Evolutionary conservation across 2,797 vertebrate species (phyloP).

Genomic region (Myotis findleyi): DNA sequence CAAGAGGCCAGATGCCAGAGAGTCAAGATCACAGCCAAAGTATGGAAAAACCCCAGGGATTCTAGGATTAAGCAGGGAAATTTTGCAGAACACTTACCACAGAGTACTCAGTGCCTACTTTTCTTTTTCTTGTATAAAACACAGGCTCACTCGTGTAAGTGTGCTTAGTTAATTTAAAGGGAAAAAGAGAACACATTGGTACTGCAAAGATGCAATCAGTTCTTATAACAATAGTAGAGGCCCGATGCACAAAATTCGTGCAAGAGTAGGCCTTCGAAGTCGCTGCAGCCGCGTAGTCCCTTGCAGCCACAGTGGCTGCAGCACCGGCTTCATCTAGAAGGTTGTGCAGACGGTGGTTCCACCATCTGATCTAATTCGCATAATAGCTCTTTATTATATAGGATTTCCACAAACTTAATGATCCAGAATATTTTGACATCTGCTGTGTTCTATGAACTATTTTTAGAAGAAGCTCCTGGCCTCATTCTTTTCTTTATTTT

Average conservation of each 20-base stretch:
- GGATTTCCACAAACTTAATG: background rate
- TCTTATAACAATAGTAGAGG: background rate
- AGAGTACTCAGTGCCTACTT: background rate
- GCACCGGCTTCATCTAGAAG: too few species aligned
- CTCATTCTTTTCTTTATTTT: conserved; percentile 4
- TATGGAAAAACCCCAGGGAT: background rate
- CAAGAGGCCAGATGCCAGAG: background rate
- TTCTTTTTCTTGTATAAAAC: background rate
- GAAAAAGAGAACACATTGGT: background rate
- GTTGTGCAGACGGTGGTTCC: too few species aligned
- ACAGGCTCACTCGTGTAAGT: background rate
- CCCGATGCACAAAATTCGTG: too few species aligned
- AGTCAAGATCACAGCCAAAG: too few species aligned
- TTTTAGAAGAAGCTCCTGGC: background rate
- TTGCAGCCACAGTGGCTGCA: too few species aligned
- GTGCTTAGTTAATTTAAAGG: background rate
- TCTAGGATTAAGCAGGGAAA: background rate
- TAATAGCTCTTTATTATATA: too few species aligned
- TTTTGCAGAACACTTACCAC: background rate
- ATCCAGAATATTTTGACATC: background rate
- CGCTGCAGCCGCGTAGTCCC: too few species aligned
- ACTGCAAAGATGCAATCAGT: background rate
- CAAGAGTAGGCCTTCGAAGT: too few species aligned
- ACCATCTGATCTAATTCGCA: too few species aligned
- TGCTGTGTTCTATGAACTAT: background rate